Evolutionary conservation across 2,113 vertebrate genomes (phyloP).

Genomic region (Copsychus sechellarum): DNA sequence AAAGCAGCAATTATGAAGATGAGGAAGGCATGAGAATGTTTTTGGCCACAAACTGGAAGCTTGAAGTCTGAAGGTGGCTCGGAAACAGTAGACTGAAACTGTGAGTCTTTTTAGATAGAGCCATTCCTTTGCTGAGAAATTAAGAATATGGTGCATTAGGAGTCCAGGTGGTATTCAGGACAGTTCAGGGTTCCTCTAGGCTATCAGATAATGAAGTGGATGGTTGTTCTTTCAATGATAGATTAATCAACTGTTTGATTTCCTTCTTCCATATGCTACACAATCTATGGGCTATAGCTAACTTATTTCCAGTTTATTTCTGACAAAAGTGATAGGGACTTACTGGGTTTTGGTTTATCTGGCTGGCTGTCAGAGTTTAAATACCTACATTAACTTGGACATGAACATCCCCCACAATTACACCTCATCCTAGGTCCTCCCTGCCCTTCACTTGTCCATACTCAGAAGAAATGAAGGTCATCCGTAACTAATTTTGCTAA

Average conservation of each 20-base stretch:
- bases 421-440: not conserved
- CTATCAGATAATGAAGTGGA: not conserved
- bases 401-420: not conserved
- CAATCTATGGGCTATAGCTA: not conserved
- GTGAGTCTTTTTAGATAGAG: not conserved
- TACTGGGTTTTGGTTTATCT: not conserved
- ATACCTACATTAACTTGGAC: not conserved
- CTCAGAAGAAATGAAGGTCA: not conserved
- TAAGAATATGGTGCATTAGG: not conserved
- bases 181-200: not conserved
- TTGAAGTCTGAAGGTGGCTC: not conserved
- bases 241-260: not conserved
- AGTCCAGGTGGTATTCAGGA: not conserved
- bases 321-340: not conserved
- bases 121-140: not conserved
- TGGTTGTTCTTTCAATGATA: not conserved
- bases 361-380: not conserved
- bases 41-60: not conserved
- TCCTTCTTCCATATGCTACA: not conserved
- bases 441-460: not conserved
- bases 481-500: not conserved
- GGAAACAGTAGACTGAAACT: not conserved
- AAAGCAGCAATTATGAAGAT: not conserved
- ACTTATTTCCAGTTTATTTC: not conserved
- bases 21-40: not conserved